These are phyloP conservation scores for Cordilura impudica DNA, from an alignment of 2,888 invertebrate species.

Conservation along the genomic window DNA sequence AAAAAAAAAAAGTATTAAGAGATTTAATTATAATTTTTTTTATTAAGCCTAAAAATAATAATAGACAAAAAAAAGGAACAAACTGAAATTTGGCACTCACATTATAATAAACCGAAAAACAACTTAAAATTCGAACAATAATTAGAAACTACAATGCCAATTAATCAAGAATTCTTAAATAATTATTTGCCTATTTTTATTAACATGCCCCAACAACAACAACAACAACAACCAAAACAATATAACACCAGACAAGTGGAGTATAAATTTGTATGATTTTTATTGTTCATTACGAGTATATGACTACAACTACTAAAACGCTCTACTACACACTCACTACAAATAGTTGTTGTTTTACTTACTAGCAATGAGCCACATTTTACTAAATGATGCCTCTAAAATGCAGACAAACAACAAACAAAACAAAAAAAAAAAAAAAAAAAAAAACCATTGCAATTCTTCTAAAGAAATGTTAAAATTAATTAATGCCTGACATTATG, in stretches of 20 bases:
- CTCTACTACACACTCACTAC: constrained; percentile 10
- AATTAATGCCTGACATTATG: constrained; percentile 62
- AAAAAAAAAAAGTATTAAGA: constrained; percentile 1
- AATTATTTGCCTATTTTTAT: constrained; percentile 77
- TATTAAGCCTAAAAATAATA: constrained; percentile 18
- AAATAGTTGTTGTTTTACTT: constrained; percentile 21
- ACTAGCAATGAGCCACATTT: constrained; percentile 23
- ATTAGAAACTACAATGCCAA: constrained; percentile 70
- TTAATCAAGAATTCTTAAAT: constrained; percentile 77
- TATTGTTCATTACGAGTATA: constrained; percentile 55
- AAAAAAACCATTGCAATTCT: constrained; percentile 3
- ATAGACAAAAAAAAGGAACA: not conserved
- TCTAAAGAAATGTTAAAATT: constrained; percentile 46
- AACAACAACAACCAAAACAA: constrained; percentile 39
- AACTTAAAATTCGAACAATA: constrained; percentile 37
- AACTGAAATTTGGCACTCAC: constrained; percentile 51
- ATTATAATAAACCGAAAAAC: constrained; percentile 24
- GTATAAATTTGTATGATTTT: constrained; percentile 57
- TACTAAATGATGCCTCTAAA: not conserved
- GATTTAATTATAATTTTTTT: not conserved
- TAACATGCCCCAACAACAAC: constrained; percentile 59
- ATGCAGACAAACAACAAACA: not conserved
- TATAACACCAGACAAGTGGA: constrained; percentile 50
- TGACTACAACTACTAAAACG: constrained; percentile 35
- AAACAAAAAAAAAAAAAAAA: constrained; percentile 9